Conservation (phyloP, 2,888 invertebrate genomes). For the Acanthosoma haemorrhoidale region DNA sequence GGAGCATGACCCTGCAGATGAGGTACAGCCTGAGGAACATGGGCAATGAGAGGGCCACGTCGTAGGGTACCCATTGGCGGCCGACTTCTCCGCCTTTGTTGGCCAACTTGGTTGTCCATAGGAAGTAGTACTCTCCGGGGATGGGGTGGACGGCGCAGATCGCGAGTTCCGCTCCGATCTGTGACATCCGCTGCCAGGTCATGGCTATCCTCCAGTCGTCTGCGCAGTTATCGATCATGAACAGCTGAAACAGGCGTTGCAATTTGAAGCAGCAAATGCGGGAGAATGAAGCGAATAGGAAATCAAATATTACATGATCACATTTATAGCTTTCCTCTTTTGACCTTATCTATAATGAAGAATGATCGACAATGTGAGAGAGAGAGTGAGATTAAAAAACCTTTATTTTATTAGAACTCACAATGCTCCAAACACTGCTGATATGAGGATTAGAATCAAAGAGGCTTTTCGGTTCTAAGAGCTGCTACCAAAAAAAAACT, state of each 20-base stretch:
- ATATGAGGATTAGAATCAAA: too few relatives aligned
- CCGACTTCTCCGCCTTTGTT: constrained; percentile 68
- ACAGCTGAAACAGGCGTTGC: constrained; percentile 66
- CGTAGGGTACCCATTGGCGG: constrained; percentile 76
- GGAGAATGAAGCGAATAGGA: too few relatives aligned
- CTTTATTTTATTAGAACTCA: too few relatives aligned
- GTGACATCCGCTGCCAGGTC: constrained; percentile 94
- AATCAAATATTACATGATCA: too few relatives aligned
- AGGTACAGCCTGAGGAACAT: constrained; percentile 99
- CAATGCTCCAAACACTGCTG: too few relatives aligned
- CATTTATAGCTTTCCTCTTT: too few relatives aligned
- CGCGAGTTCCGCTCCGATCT: constrained; percentile 84
- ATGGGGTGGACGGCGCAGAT: constrained; percentile 98
- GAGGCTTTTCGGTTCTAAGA: too few relatives aligned
- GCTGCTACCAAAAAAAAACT: too few relatives aligned
- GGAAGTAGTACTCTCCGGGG: constrained; percentile 92
- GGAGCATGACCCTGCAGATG: constrained; percentile 98
- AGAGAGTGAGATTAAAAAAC: too few relatives aligned
- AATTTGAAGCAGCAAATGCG: neutral
- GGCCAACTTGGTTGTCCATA: constrained; percentile 92
- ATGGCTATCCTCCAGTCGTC: constrained; percentile 99
- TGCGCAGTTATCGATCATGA: constrained; percentile 99
- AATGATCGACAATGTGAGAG: too few relatives aligned
- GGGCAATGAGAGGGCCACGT: constrained; percentile 94
- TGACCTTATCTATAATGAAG: too few relatives aligned